Percentiles rank a stretch among this genome's conserved stretches.
Evolutionary conservation across 2,113 vertebrate genomes (phyloP).

Genomic region (Salvator merianae): DNA sequence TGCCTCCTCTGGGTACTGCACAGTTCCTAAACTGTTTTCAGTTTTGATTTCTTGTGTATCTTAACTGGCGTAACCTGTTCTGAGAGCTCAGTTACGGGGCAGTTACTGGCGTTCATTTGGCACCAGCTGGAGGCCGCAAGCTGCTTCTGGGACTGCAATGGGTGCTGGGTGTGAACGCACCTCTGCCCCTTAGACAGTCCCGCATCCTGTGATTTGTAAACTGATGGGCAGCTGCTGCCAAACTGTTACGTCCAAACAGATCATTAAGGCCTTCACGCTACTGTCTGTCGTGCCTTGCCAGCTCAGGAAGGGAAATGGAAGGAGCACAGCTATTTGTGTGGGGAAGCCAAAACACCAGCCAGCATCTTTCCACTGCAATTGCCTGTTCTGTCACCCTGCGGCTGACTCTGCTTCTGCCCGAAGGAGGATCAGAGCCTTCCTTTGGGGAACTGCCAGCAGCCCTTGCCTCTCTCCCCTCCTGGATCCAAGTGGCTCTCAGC

Average conservation of each 20-base stretch:
- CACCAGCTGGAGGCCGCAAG: not conserved
- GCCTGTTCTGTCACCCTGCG: conserved; percentile 22
- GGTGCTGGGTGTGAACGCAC: not conserved
- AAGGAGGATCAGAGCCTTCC: conserved; percentile 31
- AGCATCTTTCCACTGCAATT: conserved; percentile 26
- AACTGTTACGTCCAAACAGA: not conserved
- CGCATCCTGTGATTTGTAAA: not conserved
- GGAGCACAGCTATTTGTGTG: conserved; percentile 15
- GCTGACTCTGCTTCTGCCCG: conserved; percentile 11
- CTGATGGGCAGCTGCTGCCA: not conserved
- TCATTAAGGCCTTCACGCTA: not conserved
- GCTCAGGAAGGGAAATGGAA: conserved; percentile 8
- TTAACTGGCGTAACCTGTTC: no score
- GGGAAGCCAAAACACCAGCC: conserved; percentile 31
- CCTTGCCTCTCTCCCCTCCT: not conserved
- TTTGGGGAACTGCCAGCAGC: conserved; percentile 12
- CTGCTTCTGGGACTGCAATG: conserved; percentile 8
- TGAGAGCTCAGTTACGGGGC: no score
- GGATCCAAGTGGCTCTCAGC: conserved; percentile 20
- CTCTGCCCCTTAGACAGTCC: not conserved
- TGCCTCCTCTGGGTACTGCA: no score
- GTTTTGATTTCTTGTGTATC: no score
- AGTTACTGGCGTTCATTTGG: no score
- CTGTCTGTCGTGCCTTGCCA: not conserved
- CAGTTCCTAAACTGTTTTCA: no score